Conservation (phyloP, 2,113 vertebrate species). For the Poeciliopsis retropinna region DNA sequence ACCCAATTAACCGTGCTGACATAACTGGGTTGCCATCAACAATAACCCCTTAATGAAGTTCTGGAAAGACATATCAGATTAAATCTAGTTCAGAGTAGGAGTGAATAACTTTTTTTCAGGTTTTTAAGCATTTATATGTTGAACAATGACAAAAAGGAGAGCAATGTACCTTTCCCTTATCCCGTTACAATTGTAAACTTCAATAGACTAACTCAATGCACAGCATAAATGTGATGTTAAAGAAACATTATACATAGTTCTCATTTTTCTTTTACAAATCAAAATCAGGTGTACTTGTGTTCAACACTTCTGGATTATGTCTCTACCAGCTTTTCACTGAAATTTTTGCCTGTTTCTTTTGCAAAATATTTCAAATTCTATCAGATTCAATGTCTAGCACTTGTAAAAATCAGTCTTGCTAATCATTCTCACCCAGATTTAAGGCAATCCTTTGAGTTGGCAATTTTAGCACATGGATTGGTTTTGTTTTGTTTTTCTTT, state of each 20-base stretch:
- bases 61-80: slow-evolving; percentile 31
- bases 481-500: no score
- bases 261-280: not conserved
- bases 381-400: no score
- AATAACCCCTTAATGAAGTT: slow-evolving; percentile 36
- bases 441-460: no score
- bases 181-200: not conserved
- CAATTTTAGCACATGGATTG: no score
- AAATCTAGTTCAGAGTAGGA: slow-evolving; percentile 13
- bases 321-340: no score
- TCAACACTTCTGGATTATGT: no score
- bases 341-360: no score
- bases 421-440: no score
- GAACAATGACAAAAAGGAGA: not conserved
- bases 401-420: no score
- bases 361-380: no score
- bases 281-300: no score
- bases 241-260: not conserved
- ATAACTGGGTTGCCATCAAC: slow-evolving; percentile 62
- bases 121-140: slow-evolving; percentile 1
- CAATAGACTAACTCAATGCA: not conserved
- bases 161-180: not conserved
- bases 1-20: slow-evolving; percentile 71
- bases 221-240: not conserved
- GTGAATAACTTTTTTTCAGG: not conserved